Percentiles rank a stretch among this genome's conserved stretches.
phyloP scores from a whole-genome alignment of 1,140 invertebrate species.

The Solen grandis region DNA sequence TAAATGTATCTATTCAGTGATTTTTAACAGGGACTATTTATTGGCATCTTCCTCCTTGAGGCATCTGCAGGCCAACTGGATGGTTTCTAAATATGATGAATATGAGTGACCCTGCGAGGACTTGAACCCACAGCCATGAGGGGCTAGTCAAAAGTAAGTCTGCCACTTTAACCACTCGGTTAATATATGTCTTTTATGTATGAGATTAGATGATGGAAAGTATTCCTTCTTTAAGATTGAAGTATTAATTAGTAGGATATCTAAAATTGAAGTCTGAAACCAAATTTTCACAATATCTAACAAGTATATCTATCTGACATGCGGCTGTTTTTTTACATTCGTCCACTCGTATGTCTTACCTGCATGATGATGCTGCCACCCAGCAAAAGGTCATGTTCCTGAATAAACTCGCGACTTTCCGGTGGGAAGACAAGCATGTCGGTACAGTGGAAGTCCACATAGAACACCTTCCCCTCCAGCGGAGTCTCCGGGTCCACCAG shows the following conservation, averaged over 20 bases:
- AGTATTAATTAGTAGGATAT: no score
- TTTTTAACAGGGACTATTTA: no score
- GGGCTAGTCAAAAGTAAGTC: neutral
- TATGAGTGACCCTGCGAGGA: neutral
- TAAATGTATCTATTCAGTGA: no score
- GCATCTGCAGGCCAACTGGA: neutral
- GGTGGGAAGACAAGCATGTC: constrained; percentile 72
- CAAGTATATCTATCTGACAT: no score
- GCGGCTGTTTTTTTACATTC: neutral
- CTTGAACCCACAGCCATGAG: neutral
- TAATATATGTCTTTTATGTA: neutral
- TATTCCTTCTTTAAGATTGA: no score
- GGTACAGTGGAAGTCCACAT: constrained; percentile 70
- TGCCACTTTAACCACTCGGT: neutral
- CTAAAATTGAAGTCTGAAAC: no score
- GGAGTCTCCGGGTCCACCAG: constrained; percentile 15
- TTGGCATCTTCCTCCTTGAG: neutral
- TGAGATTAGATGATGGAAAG: no score
- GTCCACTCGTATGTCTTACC: constrained; percentile 46
- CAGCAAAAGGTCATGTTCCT: constrained; percentile 58
- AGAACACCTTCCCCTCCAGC: constrained; percentile 61
- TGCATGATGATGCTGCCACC: constrained; percentile 65
- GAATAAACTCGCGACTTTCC: constrained; percentile 54
- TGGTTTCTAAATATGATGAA: neutral
- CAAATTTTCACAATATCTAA: no score